Base-by-base conservation (phyloP, 1,140 invertebrate genomes). In the Tribolium castaneum region DNA sequence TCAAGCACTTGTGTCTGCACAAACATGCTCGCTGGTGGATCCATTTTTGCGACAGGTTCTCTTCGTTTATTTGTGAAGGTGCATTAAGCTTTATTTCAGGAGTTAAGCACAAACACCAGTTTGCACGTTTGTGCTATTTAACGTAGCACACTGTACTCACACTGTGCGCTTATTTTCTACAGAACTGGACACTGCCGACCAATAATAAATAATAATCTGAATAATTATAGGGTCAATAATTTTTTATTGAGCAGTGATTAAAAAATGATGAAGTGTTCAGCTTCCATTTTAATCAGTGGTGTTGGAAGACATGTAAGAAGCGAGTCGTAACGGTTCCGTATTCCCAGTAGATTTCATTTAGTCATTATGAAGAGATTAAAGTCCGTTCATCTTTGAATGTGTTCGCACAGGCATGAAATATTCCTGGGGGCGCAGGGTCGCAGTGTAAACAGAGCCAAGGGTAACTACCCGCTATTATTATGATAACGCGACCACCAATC, bases 401-500 rank as follows among this genome's bases (percentile, higher is more conserved):
- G 45, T 49, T 35, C 78, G 62, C 71, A 59, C 35, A 74, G 13
- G 70, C 76, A 72, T 80, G 75, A 80, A 80, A 80, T 80, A 80
- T 80, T 80, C 78, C 78, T 75, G 78, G 54, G 75, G 78, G 78
- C 74, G 52, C n/a, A 79, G 25, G 16, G 74, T 35, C 54, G 49
- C 35, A 76, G 62, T 76, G 78, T 72, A 79, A 79, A 79, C 78
- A 79, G 13, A 34, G n/a, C 62, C 59, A 22, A 35, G 66, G 54
- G 39, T 45, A 77, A 71, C 51, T 34, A 70, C 22, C 25, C 66
- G 56, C 80, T 80, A 80, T 81, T 83, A 83, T 82, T 82, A 80
- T 82, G 80, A 81, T 81, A 81, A 82, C 76, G 76, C 74, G 49
- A 72, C 81, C 81, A 82, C 81, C 80, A 81, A 81, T 83, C 78